Evolutionary conservation across 1,140 invertebrate species (phyloP), one percentile per base, ranked within the genome.

Genomic region (Trichonephila clavata): DNA sequence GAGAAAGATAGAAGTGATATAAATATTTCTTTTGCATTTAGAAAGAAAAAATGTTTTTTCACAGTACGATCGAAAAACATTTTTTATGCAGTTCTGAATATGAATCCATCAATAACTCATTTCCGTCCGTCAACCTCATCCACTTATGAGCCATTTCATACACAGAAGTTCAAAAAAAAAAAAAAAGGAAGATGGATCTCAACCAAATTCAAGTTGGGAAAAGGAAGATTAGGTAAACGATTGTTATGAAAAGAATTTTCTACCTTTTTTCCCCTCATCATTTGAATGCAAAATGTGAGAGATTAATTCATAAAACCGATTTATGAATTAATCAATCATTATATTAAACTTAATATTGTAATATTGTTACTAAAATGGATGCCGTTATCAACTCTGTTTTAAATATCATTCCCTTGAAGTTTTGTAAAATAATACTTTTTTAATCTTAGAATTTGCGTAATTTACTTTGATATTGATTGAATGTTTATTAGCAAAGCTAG

Each of bases 51-150:
- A 77, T 32, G 18, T 2, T 39, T 13, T 20, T 32, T 77, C 24
- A 32, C 14, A 77, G 18, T 77, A 27, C 6, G 24, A 20, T 77
- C 10, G 27, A 77, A 77, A 39, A 32, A 27, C 4, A 13, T 32
- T 77, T 77, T 77, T 77, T 77, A 77, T 77, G 71, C 71, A 77
- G 71, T 27, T 20, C 71, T 77, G 71, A 77, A 39, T 39, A 77
- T 77, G 71, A 18, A 18, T 77, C 71, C 71, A 77, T 77, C 71
- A 77, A 77, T 77, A 77, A 77, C 71, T 77, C 71, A 77, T 77
- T 77, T 77, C 27, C 71, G 71, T 77, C 71, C 71, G 27, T 77
- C 71, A 77, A 77, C 24, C 27, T 39, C 18, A 20, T 77, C 71
- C 27, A 77, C 71, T 77, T 77, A 77, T 32, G 27, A 77, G 14